Conservation (phyloP, 1,140 invertebrate species). For the Papilio helenus region DNA sequence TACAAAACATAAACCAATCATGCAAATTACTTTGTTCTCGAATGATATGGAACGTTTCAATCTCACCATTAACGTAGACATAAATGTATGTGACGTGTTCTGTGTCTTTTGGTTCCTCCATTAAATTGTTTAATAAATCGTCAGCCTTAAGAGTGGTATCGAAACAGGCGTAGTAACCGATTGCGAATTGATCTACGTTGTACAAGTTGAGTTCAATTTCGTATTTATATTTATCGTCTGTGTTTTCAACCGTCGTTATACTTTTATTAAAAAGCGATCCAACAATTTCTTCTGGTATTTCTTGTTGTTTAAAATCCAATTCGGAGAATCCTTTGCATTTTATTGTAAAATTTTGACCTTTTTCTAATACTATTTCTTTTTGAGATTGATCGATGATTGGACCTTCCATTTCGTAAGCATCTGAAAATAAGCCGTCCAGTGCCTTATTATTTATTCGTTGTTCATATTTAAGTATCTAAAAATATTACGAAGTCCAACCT, state of each 20-base stretch:
- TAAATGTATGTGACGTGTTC: conserved; percentile 83
- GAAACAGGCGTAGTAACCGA: conserved; percentile 86
- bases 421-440: conserved; percentile 62
- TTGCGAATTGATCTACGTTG: conserved; percentile 77
- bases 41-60: conserved; percentile 28
- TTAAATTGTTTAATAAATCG: conserved; percentile 64
- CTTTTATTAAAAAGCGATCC: conserved; percentile 53
- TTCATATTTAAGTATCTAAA: background rate
- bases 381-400: conserved; percentile 78
- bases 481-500: background rate
- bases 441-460: conserved; percentile 22
- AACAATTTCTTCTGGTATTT: conserved; percentile 60
- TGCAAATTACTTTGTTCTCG: conserved; percentile 21
- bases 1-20: conserved; percentile 41
- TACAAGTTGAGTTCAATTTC: conserved; percentile 71
- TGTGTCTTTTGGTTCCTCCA: conserved; percentile 73
- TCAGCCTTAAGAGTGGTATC: conserved; percentile 59
- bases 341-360: conserved; percentile 78
- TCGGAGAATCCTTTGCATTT: conserved; percentile 78
- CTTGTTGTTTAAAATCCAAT: conserved; percentile 78
- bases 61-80: conserved; percentile 87
- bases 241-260: conserved; percentile 51
- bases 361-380: conserved; percentile 78
- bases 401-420: conserved; percentile 57
- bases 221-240: conserved; percentile 67